Evolutionary conservation across 2,888 invertebrate species (phyloP).

Genomic region (Busseola fusca): DNA sequence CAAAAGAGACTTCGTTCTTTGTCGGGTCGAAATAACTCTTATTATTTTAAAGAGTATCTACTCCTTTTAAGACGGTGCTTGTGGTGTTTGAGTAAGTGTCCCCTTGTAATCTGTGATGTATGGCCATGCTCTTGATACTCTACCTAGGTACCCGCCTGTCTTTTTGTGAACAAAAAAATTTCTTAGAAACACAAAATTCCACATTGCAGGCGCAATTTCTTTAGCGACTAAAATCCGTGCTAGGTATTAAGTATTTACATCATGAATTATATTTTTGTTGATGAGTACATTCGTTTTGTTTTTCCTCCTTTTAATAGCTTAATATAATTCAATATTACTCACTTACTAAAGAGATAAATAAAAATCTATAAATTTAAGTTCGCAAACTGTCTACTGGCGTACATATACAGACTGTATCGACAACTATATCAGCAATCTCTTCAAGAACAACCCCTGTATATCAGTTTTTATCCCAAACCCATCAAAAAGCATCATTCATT

Average conservation of each 20-base stretch:
- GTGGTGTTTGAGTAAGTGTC: constrained; percentile 71
- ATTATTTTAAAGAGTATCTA: constrained; percentile 66
- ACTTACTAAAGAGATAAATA: background rate
- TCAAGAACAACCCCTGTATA: constrained; percentile 25
- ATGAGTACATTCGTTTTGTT: background rate
- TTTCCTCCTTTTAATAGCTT: background rate
- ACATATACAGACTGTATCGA: constrained; percentile 3
- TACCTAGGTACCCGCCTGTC: constrained; percentile 52
- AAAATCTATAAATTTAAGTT: background rate
- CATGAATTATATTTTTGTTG: background rate
- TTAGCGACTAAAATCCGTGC: constrained; percentile 10
- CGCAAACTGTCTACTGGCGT: background rate
- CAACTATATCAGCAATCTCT: constrained; percentile 5
- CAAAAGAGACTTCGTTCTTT: constrained; percentile 58
- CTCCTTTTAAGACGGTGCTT: constrained; percentile 65
- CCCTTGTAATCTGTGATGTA: constrained; percentile 70
- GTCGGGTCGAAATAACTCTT: constrained; percentile 58
- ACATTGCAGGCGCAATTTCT: constrained; percentile 31
- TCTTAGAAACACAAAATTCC: constrained; percentile 51
- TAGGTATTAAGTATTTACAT: constrained; percentile 3
- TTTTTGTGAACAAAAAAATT: constrained; percentile 48
- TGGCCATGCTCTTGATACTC: constrained; percentile 62
- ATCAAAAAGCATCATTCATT: constrained; percentile 32
- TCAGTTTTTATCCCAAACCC: constrained; percentile 35
- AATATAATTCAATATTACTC: background rate